A percentile compares a stretch with the other conserved stretches of the same genome.
These are phyloP conservation scores for Trissolcus japonicus DNA, from an alignment of 2,888 invertebrate genomes.

Conservation along the genomic window DNA sequence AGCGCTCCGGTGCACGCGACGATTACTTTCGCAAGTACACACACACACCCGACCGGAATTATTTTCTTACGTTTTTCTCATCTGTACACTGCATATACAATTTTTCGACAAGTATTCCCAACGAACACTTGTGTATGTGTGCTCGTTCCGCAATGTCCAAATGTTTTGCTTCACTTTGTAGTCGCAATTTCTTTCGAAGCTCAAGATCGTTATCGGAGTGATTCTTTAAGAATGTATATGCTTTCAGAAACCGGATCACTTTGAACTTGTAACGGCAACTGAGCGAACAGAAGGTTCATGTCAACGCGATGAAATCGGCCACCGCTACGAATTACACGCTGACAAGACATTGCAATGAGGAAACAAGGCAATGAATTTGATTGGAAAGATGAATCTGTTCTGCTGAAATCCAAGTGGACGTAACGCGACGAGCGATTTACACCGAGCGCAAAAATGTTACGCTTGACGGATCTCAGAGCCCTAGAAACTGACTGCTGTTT, in stretches of 20 bases:
- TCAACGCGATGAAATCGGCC: constrained; percentile 51
- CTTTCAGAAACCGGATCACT: constrained; percentile 21
- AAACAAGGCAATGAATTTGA: constrained; percentile 45
- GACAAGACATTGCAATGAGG: constrained; percentile 53
- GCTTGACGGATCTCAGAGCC: constrained; percentile 50
- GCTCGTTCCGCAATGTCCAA: background rate
- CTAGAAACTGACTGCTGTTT: constrained; percentile 60
- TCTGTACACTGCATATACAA: too few relatives aligned
- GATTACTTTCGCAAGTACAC: constrained; percentile 33
- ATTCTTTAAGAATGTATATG: background rate
- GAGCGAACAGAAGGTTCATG: constrained; percentile 43
- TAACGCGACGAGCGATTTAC: constrained; percentile 50
- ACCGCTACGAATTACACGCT: constrained; percentile 54
- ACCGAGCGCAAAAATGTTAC: constrained; percentile 55
- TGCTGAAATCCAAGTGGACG: constrained; percentile 39
- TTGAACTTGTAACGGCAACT: constrained; percentile 20
- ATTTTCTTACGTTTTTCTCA: too few relatives aligned
- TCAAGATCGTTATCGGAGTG: background rate
- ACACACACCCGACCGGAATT: too few relatives aligned
- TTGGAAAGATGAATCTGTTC: constrained; percentile 50
- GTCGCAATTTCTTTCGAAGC: background rate
- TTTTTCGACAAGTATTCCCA: too few relatives aligned
- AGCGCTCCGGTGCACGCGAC: constrained; percentile 47
- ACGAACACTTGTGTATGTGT: too few relatives aligned
- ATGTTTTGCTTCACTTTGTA: background rate